phyloP scores from a whole-genome alignment of 2,113 vertebrate genomes.

The Oxyura jamaicensis region DNA sequence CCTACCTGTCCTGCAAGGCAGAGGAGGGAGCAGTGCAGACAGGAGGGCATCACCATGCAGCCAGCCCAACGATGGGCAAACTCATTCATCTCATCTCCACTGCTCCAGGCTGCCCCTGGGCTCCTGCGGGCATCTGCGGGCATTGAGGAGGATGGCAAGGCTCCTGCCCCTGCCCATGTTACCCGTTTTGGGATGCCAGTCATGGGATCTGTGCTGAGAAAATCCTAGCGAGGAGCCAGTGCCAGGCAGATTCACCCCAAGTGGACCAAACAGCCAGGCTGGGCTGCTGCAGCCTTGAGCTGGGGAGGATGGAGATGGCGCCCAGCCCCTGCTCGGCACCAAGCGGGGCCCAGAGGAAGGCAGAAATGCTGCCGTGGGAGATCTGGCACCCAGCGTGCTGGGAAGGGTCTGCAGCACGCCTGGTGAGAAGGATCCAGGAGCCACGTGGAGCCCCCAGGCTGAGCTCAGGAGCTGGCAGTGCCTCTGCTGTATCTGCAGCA shows the following conservation, averaged over 20 bases:
- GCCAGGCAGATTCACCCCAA: neutral
- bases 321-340: neutral
- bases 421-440: neutral
- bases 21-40: neutral
- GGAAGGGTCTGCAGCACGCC: neutral
- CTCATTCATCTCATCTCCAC: neutral
- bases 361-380: neutral
- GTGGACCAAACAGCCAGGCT: neutral
- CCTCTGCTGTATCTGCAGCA: neutral
- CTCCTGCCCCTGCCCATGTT: neutral
- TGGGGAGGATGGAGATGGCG: neutral
- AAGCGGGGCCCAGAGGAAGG: neutral
- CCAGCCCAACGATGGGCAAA: neutral
- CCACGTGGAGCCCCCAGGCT: neutral
- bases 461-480: neutral
- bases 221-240: neutral
- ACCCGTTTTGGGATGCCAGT: neutral
- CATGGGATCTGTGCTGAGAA: neutral
- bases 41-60: neutral
- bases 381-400: accelerated
- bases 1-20: neutral
- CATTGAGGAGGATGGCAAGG: neutral
- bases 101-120: neutral
- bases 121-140: neutral
- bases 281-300: neutral